Evolutionary conservation across 2,888 invertebrate genomes (phyloP), one percentile per base, ranked within the genome.

Genomic region (Caenorhabditis wallacei): DNA sequence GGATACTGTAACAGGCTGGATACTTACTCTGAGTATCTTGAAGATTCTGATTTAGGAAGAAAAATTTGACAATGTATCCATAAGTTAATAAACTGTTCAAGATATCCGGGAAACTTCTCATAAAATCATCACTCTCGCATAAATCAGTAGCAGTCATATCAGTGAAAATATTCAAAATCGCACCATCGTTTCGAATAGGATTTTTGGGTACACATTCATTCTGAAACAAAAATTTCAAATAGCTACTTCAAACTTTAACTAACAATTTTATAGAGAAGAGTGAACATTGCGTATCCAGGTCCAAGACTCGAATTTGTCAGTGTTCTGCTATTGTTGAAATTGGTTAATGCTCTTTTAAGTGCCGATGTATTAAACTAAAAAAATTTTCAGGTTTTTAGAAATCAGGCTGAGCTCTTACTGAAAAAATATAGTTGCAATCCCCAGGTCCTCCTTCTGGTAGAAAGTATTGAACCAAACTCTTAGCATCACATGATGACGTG

Each of bases 81-180:
- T 30, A 7, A 13, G 54, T 24, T 8, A 82, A 22, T 1, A 76
- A 10, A 35, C 63, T 68, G 22, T 13, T 10, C n/a, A 68, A 13
- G 0, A 16, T n/a, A 20, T 26, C 54, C 0, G 8, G 11, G 46
- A 69, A 61, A 13, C 35, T 11, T 4, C 10, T n/a, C 61, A 72
- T 53, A 18, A 82, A 78, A 13, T 16, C 0, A 10, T 57, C 40
- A 43, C 40, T 69, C 18, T 72, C 61, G 26, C 82, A 82, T 3
- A 82, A 37, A 7, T 82, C 82, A 16, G 26, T 40, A 20, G 43
- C 68, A 16, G 78, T 69, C 20, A 82, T 18, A 57, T 82, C 82
- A 2, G 82, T 82, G 53, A 82, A 82, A 40, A 82, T 74, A 43
- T 78, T 82, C 5, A 82, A 8, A 37, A 82, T 48, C 11, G 68